Conservation (phyloP, 2,888 invertebrate species). For the Agrochola lota region DNA sequence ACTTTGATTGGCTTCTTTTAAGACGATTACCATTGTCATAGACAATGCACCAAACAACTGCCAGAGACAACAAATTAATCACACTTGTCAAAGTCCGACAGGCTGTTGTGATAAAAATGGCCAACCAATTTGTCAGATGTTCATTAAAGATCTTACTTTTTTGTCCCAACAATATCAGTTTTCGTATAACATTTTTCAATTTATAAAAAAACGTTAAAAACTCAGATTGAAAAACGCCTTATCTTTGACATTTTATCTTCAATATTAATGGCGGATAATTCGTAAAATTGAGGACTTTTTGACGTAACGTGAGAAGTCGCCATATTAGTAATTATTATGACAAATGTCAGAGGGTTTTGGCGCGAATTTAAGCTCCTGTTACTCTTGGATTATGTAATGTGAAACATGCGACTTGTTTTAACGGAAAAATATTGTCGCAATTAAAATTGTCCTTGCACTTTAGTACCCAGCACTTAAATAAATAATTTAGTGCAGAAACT, state of each 20-base stretch:
- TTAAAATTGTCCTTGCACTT: conserved; percentile 34
- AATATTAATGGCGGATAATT: conserved; percentile 49
- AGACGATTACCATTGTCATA: not conserved
- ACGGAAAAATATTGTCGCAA: conserved; percentile 21
- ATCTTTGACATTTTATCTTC: conserved; percentile 64
- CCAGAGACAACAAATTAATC: conserved; percentile 29
- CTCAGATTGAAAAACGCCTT: conserved; percentile 36
- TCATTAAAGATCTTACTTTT: conserved; percentile 30
- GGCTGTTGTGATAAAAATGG: conserved; percentile 33
- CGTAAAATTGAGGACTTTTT: conserved; percentile 36
- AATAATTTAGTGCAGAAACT: conserved; percentile 28
- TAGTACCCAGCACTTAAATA: conserved; percentile 19
- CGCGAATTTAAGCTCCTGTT: conserved; percentile 47
- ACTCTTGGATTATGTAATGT: conserved; percentile 16
- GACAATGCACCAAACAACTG: not conserved
- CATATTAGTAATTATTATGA: conserved; percentile 40
- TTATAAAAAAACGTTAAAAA: conserved; percentile 11
- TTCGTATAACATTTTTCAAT: conserved; percentile 23
- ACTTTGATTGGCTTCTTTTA: not conserved
- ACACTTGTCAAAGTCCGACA: conserved; percentile 22
- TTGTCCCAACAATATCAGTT: conserved; percentile 34
- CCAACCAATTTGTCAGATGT: conserved; percentile 40
- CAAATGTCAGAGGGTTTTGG: conserved; percentile 47
- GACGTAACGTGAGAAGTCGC: conserved; percentile 60
- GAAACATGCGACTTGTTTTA: conserved; percentile 11